phyloP scores from a whole-genome alignment of 2,888 invertebrate genomes.

The Sussaba pulchella region DNA sequence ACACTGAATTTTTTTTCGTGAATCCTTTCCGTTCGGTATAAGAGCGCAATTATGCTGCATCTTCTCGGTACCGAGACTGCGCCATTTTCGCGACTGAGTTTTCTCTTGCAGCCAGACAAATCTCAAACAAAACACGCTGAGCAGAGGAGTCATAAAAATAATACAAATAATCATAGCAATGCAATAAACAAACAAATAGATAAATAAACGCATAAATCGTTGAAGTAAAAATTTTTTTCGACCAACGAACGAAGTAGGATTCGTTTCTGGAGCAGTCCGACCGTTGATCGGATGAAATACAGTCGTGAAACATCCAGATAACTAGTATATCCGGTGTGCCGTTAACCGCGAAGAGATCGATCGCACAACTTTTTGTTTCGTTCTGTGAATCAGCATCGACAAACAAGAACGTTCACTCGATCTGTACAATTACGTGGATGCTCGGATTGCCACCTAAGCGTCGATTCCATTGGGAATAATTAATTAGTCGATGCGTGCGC shows the following conservation, averaged over 20 bases:
- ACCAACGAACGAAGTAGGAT: constrained; percentile 21
- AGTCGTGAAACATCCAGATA: constrained; percentile 1
- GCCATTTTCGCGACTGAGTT: constrained; percentile 48
- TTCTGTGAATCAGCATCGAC: constrained; percentile 15
- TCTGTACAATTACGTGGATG: constrained; percentile 45
- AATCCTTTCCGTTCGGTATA: constrained; percentile 60
- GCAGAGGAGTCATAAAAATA: constrained; percentile 15
- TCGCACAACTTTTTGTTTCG: constrained; percentile 21
- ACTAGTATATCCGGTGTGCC: constrained; percentile 47
- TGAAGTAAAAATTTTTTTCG: constrained; percentile 24
- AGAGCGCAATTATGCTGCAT: constrained; percentile 63
- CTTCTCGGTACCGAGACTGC: constrained; percentile 42
- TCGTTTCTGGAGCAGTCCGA: constrained; percentile 15
- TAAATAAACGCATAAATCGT: constrained; percentile 27
- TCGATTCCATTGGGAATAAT: constrained; percentile 41
- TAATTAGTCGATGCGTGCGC: constrained; percentile 12
- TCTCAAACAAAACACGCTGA: neutral
- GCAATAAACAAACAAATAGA: too few species aligned
- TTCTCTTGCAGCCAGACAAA: neutral
- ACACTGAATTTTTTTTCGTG: constrained; percentile 61
- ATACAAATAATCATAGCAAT: too few species aligned
- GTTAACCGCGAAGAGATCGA: constrained; percentile 39
- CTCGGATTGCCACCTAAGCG: constrained; percentile 30
- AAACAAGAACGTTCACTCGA: neutral
- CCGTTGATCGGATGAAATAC: constrained; percentile 37